Conservation (phyloP, 2,888 invertebrate species). For the Lacanobia oleracea region DNA sequence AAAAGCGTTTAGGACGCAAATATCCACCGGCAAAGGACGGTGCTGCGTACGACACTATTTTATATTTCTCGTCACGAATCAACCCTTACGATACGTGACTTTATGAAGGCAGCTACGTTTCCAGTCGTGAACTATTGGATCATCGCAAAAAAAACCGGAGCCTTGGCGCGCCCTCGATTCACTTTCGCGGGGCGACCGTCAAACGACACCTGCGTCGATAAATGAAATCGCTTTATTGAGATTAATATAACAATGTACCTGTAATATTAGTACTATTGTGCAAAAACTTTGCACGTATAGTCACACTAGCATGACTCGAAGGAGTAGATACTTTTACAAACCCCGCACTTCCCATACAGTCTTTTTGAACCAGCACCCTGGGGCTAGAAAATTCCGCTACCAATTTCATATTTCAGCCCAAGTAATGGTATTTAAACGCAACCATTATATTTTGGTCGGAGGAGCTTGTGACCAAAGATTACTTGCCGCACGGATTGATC, state of each 20-base stretch:
- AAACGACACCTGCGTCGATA: conserved; percentile 59
- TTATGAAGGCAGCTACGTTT: conserved; percentile 66
- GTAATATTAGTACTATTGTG: background rate
- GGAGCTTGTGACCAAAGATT: too few relatives aligned
- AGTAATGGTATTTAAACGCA: too few relatives aligned
- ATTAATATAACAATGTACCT: conserved; percentile 47
- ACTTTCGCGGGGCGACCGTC: conserved; percentile 71
- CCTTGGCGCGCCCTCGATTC: conserved; percentile 77
- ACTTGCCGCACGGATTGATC: too few relatives aligned
- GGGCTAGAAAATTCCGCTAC: too few relatives aligned
- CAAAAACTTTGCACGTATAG: too few relatives aligned
- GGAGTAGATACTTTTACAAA: too few relatives aligned
- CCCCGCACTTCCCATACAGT: too few relatives aligned
- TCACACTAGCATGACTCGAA: too few relatives aligned
- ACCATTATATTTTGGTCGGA: too few relatives aligned
- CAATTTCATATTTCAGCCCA: too few relatives aligned
- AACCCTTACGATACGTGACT: conserved; percentile 74
- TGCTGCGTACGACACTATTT: conserved; percentile 53
- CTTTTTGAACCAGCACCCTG: too few relatives aligned
- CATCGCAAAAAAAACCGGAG: conserved; percentile 74
- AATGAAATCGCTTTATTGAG: conserved; percentile 67
- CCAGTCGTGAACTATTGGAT: conserved; percentile 66
- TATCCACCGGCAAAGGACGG: conserved; percentile 42
- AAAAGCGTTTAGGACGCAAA: conserved; percentile 56
- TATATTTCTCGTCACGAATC: conserved; percentile 71